These are phyloP conservation scores for Hexactinellida sp. DNA, from an alignment of 37 sponge, comb jelly and placozoan species.

Conservation along the genomic window DNA sequence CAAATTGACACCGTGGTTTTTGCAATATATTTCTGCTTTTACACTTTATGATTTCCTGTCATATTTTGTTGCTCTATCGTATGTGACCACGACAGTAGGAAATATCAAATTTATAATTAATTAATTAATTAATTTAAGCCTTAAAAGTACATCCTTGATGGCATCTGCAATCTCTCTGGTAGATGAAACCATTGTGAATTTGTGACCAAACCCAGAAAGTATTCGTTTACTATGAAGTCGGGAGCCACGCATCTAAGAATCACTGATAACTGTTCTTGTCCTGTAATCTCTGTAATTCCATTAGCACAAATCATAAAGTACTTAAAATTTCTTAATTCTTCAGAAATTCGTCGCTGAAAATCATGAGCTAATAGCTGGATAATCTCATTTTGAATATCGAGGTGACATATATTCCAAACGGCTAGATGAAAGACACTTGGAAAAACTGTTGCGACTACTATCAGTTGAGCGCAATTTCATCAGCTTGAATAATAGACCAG, in stretches of 20 bases:
- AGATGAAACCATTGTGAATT: background rate
- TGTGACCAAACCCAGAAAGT: slow-evolving; percentile 13
- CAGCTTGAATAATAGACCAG: background rate
- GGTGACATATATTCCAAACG: slow-evolving; percentile 16
- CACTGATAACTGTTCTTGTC: slow-evolving; percentile 13
- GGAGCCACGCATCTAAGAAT: background rate
- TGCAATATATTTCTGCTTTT: background rate
- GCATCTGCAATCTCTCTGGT: slow-evolving; percentile 2
- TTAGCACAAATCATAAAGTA: slow-evolving; percentile 2
- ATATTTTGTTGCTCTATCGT: background rate
- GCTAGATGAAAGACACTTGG: slow-evolving; percentile 12
- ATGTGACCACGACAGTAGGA: background rate
- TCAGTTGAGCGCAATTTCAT: slow-evolving; percentile 10
- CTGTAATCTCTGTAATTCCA: background rate
- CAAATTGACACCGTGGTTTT: background rate
- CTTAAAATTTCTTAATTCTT: background rate
- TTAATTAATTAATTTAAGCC: no score
- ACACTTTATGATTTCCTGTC: slow-evolving; percentile 3
- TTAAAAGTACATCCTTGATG: background rate
- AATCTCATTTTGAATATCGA: slow-evolving; percentile 4
- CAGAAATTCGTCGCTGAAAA: slow-evolving; percentile 11
- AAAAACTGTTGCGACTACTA: background rate
- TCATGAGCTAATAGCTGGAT: slow-evolving; percentile 14
- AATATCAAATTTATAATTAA: background rate
- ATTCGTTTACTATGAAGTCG: slow-evolving; percentile 1